Conservation (phyloP, 2,888 invertebrate species). For the Prenolepis imparis region DNA sequence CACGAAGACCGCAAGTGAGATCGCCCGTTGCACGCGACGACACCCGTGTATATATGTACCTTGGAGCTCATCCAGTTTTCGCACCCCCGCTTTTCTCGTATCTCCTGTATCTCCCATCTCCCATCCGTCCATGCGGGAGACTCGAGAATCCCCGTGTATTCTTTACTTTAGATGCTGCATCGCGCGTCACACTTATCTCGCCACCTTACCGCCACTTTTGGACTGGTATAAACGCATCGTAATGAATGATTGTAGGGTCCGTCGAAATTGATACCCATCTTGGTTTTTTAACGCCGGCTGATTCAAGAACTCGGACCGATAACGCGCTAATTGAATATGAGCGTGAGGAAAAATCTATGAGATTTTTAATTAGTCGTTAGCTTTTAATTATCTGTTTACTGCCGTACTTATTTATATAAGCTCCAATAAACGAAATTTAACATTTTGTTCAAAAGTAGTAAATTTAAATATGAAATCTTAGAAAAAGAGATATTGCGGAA, state of each 20-base stretch:
- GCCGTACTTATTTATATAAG: background rate
- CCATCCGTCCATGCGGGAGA: background rate
- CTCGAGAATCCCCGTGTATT: background rate
- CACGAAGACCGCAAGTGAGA: conserved; percentile 64
- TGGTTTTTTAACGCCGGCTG: background rate
- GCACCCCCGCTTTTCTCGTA: conserved; percentile 46
- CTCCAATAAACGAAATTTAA: background rate
- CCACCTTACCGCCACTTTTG: background rate
- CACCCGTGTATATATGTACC: conserved; percentile 57
- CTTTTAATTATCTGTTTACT: background rate
- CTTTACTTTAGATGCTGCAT: background rate
- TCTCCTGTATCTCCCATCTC: conserved; percentile 27
- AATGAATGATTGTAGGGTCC: background rate
- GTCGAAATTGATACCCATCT: background rate
- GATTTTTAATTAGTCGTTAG: background rate
- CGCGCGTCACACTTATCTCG: background rate
- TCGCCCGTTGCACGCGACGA: conserved; percentile 68
- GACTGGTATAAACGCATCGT: background rate
- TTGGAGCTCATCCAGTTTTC: conserved; percentile 68
- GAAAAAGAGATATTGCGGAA: background rate
- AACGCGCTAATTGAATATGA: background rate
- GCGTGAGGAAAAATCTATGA: background rate
- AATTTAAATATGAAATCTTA: background rate
- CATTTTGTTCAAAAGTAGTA: background rate
- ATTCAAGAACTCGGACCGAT: background rate